phyloP scores from a whole-genome alignment of 2,113 vertebrate genomes.

The Chloroceryle aenea region DNA sequence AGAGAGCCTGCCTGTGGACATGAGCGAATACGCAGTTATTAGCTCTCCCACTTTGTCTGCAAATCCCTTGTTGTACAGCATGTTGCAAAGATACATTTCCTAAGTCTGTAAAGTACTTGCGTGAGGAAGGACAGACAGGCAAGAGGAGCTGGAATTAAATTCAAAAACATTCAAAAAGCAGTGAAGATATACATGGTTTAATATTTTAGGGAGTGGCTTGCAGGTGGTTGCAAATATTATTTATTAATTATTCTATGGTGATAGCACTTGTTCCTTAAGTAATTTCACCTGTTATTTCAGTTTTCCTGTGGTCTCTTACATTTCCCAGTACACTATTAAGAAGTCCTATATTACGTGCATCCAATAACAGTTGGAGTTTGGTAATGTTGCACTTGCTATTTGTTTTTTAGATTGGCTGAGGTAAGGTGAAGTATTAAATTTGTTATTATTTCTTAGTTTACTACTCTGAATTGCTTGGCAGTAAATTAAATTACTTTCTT shows the following conservation, averaged over 20 bases:
- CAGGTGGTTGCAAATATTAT: neutral
- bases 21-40: neutral
- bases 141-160: neutral
- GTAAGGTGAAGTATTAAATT: neutral
- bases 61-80: neutral
- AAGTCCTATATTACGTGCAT: neutral
- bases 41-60: neutral
- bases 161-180: neutral
- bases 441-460: neutral
- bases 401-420: neutral
- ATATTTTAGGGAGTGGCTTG: neutral
- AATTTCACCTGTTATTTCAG: neutral
- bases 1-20: neutral
- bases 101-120: neutral
- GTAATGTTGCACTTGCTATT: neutral
- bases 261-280: neutral
- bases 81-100: neutral
- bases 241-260: neutral
- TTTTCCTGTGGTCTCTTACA: neutral
- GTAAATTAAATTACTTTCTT: neutral
- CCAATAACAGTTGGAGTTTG: neutral
- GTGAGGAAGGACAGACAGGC: neutral
- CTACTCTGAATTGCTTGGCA: neutral
- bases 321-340: neutral
- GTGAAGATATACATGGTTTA: neutral